Conservation (phyloP, 2,797 vertebrate genomes). For the Aeoliscus strigatus region DNA sequence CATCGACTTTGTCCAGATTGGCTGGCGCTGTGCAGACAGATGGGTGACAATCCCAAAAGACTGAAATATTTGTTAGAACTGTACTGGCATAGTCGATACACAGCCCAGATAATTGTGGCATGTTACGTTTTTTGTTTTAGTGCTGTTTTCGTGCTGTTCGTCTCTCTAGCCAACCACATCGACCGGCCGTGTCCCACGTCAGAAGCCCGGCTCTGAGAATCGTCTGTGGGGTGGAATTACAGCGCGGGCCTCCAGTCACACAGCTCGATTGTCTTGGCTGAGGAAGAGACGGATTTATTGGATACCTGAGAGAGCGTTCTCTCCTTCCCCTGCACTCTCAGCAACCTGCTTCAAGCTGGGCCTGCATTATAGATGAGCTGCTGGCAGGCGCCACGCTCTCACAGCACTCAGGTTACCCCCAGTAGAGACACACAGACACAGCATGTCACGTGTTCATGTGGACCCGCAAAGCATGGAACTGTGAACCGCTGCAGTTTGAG, state of each 20-base stretch:
- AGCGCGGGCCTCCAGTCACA: conserved; percentile 43
- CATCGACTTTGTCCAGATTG: conserved; percentile 64
- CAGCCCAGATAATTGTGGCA: conserved; percentile 62
- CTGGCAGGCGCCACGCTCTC: conserved; percentile 66
- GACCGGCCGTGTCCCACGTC: conserved; percentile 37
- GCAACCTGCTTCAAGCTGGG: conserved; percentile 65
- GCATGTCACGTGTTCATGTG: conserved; percentile 22
- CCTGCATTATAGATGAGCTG: conserved; percentile 78
- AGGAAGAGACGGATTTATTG: conserved; percentile 73
- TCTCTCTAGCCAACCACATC: conserved; percentile 37
- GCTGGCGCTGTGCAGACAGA: neutral
- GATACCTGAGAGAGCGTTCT: conserved; percentile 76
- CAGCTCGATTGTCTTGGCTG: conserved; percentile 64
- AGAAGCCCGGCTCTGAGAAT: conserved; percentile 54
- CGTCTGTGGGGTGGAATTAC: conserved; percentile 74
- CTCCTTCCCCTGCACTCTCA: conserved; percentile 80
- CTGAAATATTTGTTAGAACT: conserved; percentile 4
- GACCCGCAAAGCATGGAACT: neutral
- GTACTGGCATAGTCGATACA: conserved; percentile 11
- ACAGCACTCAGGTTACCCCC: conserved; percentile 71
- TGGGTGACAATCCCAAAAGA: conserved; percentile 1
- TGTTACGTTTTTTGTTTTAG: too few species aligned
- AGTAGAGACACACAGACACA: conserved; percentile 45
- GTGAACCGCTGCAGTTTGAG: too few species aligned
- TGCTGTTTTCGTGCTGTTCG: too few species aligned